A percentile compares a stretch with the other conserved stretches of the same genome.
Conservation (phyloP, 2,888 invertebrate species). For the Cordilura impudica region DNA sequence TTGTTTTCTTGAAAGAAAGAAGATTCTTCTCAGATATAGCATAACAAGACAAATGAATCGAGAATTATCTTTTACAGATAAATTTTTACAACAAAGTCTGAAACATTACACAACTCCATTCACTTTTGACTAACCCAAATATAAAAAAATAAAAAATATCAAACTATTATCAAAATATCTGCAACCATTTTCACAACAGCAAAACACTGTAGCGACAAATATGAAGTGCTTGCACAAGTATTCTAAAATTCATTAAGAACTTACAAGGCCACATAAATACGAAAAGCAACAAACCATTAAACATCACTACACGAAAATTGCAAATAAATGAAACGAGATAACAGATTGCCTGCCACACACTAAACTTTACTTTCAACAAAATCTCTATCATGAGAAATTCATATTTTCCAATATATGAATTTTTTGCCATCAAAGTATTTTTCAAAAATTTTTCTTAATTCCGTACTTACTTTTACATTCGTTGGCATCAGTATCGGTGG, state of each 20-base stretch:
- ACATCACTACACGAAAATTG: not conserved
- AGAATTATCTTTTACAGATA: too few relatives aligned
- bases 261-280: not conserved
- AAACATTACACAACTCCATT: too few relatives aligned
- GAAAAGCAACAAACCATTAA: not conserved
- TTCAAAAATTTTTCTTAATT: not conserved
- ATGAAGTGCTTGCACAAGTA: not conserved
- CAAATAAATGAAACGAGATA: not conserved
- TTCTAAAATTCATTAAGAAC: not conserved
- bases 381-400: not conserved
- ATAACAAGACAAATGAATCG: too few relatives aligned
- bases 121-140: too few relatives aligned
- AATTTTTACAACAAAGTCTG: too few relatives aligned
- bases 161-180: not conserved
- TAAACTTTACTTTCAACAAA: not conserved
- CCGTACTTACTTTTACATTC: constrained; percentile 96
- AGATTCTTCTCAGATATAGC: too few relatives aligned
- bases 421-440: not conserved
- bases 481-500: constrained; percentile 96
- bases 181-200: too few relatives aligned
- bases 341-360: not conserved
- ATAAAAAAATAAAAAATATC: too few relatives aligned
- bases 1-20: too few relatives aligned
- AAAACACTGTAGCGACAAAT: not conserved
- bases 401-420: not conserved